Conservation (phyloP, 2,888 invertebrate species). For the Caenorhabditis japonica region DNA sequence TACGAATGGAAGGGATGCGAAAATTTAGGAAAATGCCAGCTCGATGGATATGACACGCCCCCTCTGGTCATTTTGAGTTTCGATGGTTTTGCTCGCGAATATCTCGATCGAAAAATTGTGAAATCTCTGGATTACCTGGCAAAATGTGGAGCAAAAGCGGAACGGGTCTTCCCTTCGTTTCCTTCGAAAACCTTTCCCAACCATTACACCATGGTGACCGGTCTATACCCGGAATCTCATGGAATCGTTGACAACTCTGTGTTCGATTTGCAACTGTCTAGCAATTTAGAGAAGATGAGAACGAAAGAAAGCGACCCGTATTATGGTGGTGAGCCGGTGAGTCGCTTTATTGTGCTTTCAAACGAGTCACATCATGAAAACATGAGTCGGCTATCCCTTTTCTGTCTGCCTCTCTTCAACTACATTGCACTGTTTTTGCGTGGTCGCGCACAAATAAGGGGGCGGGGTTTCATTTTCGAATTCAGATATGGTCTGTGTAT, state of each 20-base stretch:
- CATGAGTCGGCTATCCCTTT: no score
- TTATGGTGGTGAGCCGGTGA: conserved; percentile 70
- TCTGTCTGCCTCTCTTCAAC: no score
- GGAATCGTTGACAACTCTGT: conserved; percentile 71
- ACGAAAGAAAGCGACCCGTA: conserved; percentile 55
- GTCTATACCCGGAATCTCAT: conserved; percentile 71
- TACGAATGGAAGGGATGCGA: conserved; percentile 34
- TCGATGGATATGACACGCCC: conserved; percentile 43
- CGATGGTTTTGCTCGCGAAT: conserved; percentile 72
- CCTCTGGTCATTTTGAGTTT: conserved; percentile 59
- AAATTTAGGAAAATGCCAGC: conserved; percentile 43
- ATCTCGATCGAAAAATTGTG: conserved; percentile 68
- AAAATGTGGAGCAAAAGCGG: conserved; percentile 69
- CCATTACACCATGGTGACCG: conserved; percentile 77
- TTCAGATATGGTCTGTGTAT: conserved; percentile 71
- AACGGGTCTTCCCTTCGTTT: conserved; percentile 71
- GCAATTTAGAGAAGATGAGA: conserved; percentile 63
- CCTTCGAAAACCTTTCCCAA: conserved; percentile 77
- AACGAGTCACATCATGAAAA: no score
- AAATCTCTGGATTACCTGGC: conserved; percentile 65
- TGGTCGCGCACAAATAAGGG: no score
- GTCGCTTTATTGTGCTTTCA: no score
- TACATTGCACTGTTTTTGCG: no score
- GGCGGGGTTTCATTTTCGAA: no score
- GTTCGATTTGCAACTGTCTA: conserved; percentile 66